Conservation (phyloP, 1,140 invertebrate species). For the Asobara japonica region DNA sequence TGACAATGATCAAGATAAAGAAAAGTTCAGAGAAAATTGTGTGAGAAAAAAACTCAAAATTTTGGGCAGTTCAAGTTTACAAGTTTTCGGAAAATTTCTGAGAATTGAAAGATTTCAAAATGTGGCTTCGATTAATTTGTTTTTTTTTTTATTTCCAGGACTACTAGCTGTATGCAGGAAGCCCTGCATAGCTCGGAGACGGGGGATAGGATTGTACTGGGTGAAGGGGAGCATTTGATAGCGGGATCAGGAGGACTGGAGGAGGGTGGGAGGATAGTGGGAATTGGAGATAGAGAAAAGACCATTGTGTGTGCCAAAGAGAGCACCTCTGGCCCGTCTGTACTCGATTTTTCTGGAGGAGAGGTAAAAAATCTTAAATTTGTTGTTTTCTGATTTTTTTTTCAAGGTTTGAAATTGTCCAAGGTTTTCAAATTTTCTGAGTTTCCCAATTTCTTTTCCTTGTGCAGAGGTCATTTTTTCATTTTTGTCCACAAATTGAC, state of each 20-base stretch:
- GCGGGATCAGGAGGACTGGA: conserved; percentile 61
- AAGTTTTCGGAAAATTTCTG: too few species aligned
- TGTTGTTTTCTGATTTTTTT: too few species aligned
- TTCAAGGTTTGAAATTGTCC: too few species aligned
- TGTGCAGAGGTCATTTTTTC: too few species aligned
- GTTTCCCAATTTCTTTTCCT: too few species aligned
- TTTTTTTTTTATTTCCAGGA: conserved; percentile 45
- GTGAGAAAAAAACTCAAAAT: too few species aligned
- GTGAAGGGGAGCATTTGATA: conserved; percentile 61
- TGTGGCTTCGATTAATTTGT: neutral
- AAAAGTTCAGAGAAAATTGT: too few species aligned
- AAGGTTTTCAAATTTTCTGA: too few species aligned
- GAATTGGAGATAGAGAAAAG: conserved; percentile 47
- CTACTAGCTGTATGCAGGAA: conserved; percentile 59
- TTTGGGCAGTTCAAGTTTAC: too few species aligned
- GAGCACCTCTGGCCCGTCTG: conserved; percentile 49
- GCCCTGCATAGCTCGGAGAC: conserved; percentile 62
- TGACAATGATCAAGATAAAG: too few species aligned
- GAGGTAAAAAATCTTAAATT: conserved; percentile 43
- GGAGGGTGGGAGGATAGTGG: conserved; percentile 64
- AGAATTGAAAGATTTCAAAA: too few species aligned
- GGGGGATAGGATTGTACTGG: conserved; percentile 63
- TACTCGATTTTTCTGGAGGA: conserved; percentile 59
- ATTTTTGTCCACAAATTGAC: too few species aligned
- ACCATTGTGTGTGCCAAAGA: conserved; percentile 52